phyloP scores from a whole-genome alignment of 2,113 vertebrate genomes.

The Taxidea taxus region DNA sequence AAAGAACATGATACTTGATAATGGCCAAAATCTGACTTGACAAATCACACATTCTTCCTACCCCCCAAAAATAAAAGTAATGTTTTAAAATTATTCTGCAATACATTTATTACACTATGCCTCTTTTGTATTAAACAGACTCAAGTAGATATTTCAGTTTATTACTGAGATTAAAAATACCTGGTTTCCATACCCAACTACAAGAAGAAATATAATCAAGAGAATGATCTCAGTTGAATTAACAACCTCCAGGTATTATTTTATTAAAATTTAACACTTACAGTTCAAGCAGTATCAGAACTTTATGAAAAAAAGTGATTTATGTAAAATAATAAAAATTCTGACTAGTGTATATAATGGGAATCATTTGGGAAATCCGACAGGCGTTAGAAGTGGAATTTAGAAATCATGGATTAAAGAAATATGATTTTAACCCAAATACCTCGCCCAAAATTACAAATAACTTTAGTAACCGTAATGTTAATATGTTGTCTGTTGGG shows the following conservation, averaged over 20 bases:
- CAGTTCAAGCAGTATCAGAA: background rate
- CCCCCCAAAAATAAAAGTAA: background rate
- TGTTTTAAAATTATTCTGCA: background rate
- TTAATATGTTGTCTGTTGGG: background rate
- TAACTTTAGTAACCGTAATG: background rate
- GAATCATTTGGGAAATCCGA: background rate
- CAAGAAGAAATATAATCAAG: background rate
- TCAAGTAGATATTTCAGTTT: background rate
- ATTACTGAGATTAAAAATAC: background rate
- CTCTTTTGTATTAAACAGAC: background rate
- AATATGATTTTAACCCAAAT: background rate
- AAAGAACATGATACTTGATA: background rate
- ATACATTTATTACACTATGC: background rate
- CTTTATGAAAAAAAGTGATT: background rate
- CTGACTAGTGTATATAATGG: background rate
- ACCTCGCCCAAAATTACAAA: background rate
- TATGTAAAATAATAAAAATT: background rate
- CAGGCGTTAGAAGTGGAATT: background rate
- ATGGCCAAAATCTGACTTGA: background rate
- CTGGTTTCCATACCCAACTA: background rate
- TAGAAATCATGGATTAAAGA: background rate
- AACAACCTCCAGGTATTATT: background rate
- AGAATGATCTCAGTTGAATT: background rate
- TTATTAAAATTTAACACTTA: constrained; percentile 20
- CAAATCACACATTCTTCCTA: background rate